These are phyloP conservation scores for Drosophila gunungcola DNA, from an alignment of 1,140 invertebrate species.

Conservation along the genomic window DNA sequence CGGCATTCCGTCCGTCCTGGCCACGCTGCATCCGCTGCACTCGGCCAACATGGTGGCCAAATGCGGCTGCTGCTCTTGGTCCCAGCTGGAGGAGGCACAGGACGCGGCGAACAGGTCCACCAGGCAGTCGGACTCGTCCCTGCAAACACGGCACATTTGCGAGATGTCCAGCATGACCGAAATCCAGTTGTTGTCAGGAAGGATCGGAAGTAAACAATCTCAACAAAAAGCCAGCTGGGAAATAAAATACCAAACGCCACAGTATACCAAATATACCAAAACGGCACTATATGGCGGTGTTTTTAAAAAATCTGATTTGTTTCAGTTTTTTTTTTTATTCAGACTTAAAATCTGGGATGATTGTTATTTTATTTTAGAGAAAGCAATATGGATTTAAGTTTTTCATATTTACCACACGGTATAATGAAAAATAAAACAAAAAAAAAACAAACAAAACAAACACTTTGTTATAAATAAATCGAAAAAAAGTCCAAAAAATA, in stretches of 20 bases:
- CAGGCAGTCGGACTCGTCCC: conserved; percentile 14
- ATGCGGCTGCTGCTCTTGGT: neutral
- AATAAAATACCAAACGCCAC: neutral
- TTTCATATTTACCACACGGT: too few relatives aligned
- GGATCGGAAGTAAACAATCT: neutral
- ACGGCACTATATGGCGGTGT: neutral
- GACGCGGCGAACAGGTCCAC: conserved; percentile 8
- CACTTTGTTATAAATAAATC: too few relatives aligned
- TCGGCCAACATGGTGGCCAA: conserved; percentile 23
- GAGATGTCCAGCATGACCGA: conserved; percentile 7
- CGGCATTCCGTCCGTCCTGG: conserved; percentile 7
- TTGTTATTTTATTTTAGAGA: too few relatives aligned
- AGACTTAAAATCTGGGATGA: too few relatives aligned
- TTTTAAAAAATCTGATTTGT: neutral
- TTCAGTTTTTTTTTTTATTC: neutral
- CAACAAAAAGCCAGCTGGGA: neutral
- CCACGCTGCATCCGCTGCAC: conserved; percentile 10
- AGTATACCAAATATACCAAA: conserved; percentile 2
- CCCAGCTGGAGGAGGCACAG: too few relatives aligned
- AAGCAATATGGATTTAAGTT: too few relatives aligned
- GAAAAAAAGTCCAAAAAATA: too few relatives aligned
- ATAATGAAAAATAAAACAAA: too few relatives aligned
- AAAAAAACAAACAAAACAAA: too few relatives aligned
- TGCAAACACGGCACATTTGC: conserved; percentile 26
- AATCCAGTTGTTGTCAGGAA: neutral